Base-by-base conservation (phyloP, 1,140 invertebrate species). In the Polypedilum vanderplanki region DNA sequence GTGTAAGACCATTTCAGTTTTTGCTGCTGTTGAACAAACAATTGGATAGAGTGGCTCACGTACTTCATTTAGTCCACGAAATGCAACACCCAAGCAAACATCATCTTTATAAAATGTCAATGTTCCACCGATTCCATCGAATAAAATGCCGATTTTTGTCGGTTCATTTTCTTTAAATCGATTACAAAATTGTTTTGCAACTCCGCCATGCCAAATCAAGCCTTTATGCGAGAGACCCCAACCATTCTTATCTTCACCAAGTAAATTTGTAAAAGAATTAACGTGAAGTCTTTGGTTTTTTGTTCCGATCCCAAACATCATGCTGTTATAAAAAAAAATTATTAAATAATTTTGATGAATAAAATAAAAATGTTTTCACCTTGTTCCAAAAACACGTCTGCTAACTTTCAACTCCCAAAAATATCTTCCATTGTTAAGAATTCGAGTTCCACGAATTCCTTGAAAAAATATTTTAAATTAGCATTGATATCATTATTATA, bases 181-280 rank as follows among this genome's bases (percentile, higher is more conserved):
- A 77, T 87, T 87, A 0, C 89, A 89, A 79, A 89, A 92, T 46
- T 85, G 80, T 40, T 84, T 80, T 77, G 85, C 87, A 10, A 83
- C 83, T 20, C 90, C 90, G 22, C 84, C 85, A 79, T 93, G 90
- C 89, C 89, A 91, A 1, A 91, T 79, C 0, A 89, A 79, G 7
- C 91, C 91, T 81, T 91, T 91, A 79, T 93, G 91, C 0, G 89
- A 90, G 5, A 92, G 79, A 0, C 89, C 91, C 90, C 90, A 92
- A 57, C 90, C 86, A 57, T 90, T 82, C 64, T 85, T 83, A 79
- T 92, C 89, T 80, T 90, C 88, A 8, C 91, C 91, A 5, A 93
- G 80, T 77, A 92, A 80, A 79, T 91, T 91, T 12, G 87, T 85
- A 80, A 91, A 93, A 12, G 86, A 83, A 78, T 89, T 87, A 0